phyloP scores from a whole-genome alignment of 2,888 invertebrate species.

The Dastarcus helophoroides region DNA sequence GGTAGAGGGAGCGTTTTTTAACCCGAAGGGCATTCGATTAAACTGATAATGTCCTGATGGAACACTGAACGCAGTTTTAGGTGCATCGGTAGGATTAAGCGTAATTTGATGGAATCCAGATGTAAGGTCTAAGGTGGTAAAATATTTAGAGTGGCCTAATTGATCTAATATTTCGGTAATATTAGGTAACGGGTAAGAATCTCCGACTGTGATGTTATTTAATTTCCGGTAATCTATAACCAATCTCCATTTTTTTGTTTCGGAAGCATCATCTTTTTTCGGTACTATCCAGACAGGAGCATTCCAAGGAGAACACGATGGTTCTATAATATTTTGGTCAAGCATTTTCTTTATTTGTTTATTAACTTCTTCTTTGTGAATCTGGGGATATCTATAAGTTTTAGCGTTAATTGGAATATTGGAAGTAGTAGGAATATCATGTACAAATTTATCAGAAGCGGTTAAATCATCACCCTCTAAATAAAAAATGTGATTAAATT shows the following conservation, averaged over 20 bases:
- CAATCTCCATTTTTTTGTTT: constrained; percentile 23
- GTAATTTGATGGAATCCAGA: constrained; percentile 31
- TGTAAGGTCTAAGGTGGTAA: constrained; percentile 30
- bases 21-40: constrained; percentile 16
- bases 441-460: too few species aligned
- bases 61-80: constrained; percentile 28
- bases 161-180: constrained; percentile 29
- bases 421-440: too few species aligned
- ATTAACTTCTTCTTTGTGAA: constrained; percentile 22
- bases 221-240: constrained; percentile 31
- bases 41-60: constrained; percentile 17
- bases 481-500: too few species aligned
- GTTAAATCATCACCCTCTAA: too few species aligned
- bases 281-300: constrained; percentile 20
- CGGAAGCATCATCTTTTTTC: constrained; percentile 22
- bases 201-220: constrained; percentile 28
- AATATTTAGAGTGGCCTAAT: constrained; percentile 28
- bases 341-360: constrained; percentile 21
- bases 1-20: constrained; percentile 16
- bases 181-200: constrained; percentile 28
- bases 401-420: constrained; percentile 17
- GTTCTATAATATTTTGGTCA: too few species aligned
- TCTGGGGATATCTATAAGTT: constrained; percentile 21
- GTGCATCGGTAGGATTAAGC: constrained; percentile 20
- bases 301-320: too few species aligned